Percentiles rank a stretch among this genome's conserved stretches.
Evolutionary conservation across 1,140 invertebrate species (phyloP).

Genomic region (Zelostemma sp.): DNA sequence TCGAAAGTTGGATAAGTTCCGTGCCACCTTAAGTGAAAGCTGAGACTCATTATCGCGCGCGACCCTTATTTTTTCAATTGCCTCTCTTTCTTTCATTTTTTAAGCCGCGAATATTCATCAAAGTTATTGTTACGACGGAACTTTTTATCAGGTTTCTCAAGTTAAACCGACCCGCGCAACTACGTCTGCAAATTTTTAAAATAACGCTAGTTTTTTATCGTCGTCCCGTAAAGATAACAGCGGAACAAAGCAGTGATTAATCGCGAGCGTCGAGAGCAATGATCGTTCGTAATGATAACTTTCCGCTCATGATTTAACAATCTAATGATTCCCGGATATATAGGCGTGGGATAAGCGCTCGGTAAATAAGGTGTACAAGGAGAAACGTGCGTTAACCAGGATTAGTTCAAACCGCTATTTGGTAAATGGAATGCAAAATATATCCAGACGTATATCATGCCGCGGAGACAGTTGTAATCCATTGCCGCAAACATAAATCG

Average conservation of each 20-base stretch:
- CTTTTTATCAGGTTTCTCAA: no score
- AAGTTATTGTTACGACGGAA: no score
- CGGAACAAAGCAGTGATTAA: not conserved
- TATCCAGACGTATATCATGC: slow-evolving; percentile 49
- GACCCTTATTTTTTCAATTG: slow-evolving; percentile 10
- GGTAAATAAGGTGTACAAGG: slow-evolving; percentile 49
- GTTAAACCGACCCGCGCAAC: no score
- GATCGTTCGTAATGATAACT: slow-evolving; percentile 10
- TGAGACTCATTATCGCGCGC: slow-evolving; percentile 35
- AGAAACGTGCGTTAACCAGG: slow-evolving; percentile 45
- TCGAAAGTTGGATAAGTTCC: slow-evolving; percentile 28
- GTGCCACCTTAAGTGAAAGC: slow-evolving; percentile 12
- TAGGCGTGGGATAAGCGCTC: slow-evolving; percentile 31
- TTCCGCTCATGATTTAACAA: slow-evolving; percentile 6
- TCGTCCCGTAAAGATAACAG: no score
- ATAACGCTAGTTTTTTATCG: no score
- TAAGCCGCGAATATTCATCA: no score
- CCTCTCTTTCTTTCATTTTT: not conserved
- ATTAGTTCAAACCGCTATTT: slow-evolving; percentile 48
- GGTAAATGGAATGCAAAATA: slow-evolving; percentile 56
- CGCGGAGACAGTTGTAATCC: slow-evolving; percentile 50
- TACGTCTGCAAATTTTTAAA: no score
- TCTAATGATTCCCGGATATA: slow-evolving; percentile 26
- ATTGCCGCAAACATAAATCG: slow-evolving; percentile 46
- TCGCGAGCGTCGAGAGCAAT: not conserved